Evolutionary conservation across 2,888 invertebrate species (phyloP).

Genomic region (Nipponacmea schrenckii): DNA sequence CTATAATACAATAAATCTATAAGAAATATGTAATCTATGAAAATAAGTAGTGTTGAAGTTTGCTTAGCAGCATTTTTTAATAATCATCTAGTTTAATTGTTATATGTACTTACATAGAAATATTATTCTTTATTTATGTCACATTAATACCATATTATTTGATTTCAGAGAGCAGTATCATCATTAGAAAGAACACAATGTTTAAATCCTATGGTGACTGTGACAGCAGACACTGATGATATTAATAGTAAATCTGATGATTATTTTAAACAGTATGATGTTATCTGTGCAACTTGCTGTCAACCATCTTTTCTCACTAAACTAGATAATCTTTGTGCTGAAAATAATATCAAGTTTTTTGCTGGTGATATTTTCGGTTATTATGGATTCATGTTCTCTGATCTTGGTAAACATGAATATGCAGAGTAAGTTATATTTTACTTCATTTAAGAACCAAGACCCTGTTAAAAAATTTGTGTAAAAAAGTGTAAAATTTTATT

Average conservation of each 20-base stretch:
- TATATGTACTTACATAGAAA: too few species aligned
- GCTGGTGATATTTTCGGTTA: conserved; percentile 93
- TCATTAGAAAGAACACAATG: conserved; percentile 82
- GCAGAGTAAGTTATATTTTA: conserved; percentile 75
- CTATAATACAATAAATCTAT: too few species aligned
- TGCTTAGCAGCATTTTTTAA: too few species aligned
- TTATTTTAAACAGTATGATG: conserved; percentile 81
- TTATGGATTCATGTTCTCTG: conserved; percentile 90
- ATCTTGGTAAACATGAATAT: conserved; percentile 85
- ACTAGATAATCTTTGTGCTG: conserved; percentile 75
- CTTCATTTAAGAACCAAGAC: background rate
- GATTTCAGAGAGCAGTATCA: conserved; percentile 81
- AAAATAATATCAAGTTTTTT: conserved; percentile 83
- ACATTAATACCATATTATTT: background rate
- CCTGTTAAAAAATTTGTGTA: too few species aligned
- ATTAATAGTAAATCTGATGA: conserved; percentile 77
- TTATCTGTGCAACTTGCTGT: conserved; percentile 84
- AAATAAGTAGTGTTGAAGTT: too few species aligned
- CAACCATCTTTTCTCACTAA: conserved; percentile 78
- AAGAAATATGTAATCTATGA: too few species aligned
- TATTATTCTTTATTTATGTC: too few species aligned
- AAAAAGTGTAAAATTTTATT: too few species aligned
- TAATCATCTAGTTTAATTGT: too few species aligned
- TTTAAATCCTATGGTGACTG: conserved; percentile 93
- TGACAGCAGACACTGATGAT: conserved; percentile 73